These are phyloP conservation scores for Adelognathus sp. DNA, from an alignment of 2,888 invertebrate genomes.

Conservation along the genomic window DNA sequence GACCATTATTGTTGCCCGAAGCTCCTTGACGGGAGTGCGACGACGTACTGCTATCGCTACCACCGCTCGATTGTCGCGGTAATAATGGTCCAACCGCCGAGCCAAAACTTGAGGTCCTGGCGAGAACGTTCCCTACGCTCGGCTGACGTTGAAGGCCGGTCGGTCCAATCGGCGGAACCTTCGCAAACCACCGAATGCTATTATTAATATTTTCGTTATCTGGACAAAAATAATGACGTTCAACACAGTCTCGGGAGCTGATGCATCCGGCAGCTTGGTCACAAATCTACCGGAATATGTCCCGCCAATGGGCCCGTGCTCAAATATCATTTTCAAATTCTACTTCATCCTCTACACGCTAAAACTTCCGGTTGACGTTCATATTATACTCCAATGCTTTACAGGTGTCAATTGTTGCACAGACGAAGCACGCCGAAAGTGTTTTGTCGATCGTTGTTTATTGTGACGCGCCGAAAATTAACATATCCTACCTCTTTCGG, in stretches of 20 bases:
- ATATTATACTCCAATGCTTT: conserved; percentile 1
- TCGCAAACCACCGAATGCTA: conserved; percentile 4
- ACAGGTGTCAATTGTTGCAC: neutral
- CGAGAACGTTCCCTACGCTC: conserved; percentile 84
- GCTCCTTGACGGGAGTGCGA: conserved; percentile 65
- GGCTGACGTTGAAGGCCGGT: conserved; percentile 83
- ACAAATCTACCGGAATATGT: neutral
- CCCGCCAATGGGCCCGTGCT: neutral
- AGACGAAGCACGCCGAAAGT: neutral
- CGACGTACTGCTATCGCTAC: conserved; percentile 59
- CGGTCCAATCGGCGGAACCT: conserved; percentile 84
- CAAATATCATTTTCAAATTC: conserved; percentile 14
- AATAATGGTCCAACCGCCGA: conserved; percentile 78
- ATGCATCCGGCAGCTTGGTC: neutral
- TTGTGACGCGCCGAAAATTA: neutral
- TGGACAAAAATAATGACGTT: neutral
- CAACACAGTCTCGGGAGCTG: neutral
- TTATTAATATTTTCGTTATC: neutral
- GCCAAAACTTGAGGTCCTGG: conserved; percentile 86
- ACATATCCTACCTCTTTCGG: neutral
- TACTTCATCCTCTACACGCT: conserved; percentile 26
- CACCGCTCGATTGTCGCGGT: conserved; percentile 71
- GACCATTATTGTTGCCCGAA: conserved; percentile 33
- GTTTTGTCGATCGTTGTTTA: neutral
- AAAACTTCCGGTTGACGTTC: neutral